These are phyloP conservation scores for Microctonus hyperodae DNA, from an alignment of 2,888 invertebrate species.

Conservation along the genomic window DNA sequence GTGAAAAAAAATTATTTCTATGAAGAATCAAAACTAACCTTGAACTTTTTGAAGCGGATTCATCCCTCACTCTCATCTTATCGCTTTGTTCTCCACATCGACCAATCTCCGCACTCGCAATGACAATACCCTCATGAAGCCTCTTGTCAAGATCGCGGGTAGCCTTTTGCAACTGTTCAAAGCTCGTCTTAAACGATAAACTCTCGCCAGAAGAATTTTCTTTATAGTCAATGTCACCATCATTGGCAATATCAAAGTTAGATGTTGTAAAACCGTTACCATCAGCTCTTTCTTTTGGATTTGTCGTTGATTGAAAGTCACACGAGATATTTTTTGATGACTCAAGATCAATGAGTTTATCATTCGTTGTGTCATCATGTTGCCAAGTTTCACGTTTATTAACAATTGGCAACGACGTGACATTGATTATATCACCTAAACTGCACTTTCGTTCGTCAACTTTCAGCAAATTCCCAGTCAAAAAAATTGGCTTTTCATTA, in stretches of 20 bases:
- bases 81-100: conserved; percentile 19
- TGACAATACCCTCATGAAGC: conserved; percentile 49
- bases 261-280: conserved; percentile 38
- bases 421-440: conserved; percentile 47
- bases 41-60: conserved; percentile 19
- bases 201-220: conserved; percentile 36
- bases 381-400: conserved; percentile 57
- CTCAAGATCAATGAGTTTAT: conserved; percentile 51
- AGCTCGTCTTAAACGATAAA: conserved; percentile 39
- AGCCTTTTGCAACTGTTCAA: conserved; percentile 52
- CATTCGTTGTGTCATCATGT: conserved; percentile 56
- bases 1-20: too few relatives aligned
- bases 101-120: conserved; percentile 40
- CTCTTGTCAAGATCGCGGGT: conserved; percentile 55
- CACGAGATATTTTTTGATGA: conserved; percentile 34
- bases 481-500: conserved; percentile 55
- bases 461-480: conserved; percentile 31
- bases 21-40: conserved; percentile 10
- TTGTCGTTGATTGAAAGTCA: conserved; percentile 27
- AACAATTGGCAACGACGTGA: conserved; percentile 63
- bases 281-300: conserved; percentile 34
- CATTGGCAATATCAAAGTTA: conserved; percentile 42
- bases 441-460: conserved; percentile 30
- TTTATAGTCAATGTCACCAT: conserved; percentile 33
- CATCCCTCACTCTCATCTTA: conserved; percentile 20